Evolutionary conservation across 2,888 invertebrate genomes (phyloP).

Genomic region (Lithosia quadra): DNA sequence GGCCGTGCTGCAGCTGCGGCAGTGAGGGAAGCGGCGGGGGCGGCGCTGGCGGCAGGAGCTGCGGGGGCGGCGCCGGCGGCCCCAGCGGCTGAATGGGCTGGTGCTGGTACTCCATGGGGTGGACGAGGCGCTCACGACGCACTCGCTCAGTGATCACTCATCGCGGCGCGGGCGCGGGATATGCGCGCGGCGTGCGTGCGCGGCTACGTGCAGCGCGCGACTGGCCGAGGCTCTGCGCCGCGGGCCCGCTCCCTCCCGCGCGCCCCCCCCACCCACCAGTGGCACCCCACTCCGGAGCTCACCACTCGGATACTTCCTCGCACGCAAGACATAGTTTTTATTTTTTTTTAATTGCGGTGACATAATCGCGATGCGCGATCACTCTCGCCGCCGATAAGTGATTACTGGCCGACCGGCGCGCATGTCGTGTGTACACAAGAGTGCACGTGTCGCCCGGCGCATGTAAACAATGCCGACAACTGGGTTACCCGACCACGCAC

Average conservation of each 20-base stretch:
- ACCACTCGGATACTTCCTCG: conserved; percentile 46
- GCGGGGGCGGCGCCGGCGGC: conserved; percentile 89
- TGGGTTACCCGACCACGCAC: conserved; percentile 51
- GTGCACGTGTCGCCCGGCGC: conserved; percentile 69
- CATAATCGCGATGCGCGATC: conserved; percentile 72
- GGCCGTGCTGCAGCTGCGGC: conserved; percentile 88
- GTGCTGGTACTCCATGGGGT: conserved; percentile 84
- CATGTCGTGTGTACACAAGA: conserved; percentile 53
- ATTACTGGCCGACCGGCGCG: conserved; percentile 60
- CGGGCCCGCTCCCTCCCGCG: conserved; percentile 50
- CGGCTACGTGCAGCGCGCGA: conserved; percentile 69
- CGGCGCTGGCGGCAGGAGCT: conserved; percentile 85
- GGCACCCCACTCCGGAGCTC: conserved; percentile 33
- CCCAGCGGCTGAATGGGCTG: conserved; percentile 86
- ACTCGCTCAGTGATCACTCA: conserved; percentile 76
- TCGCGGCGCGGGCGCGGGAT: conserved; percentile 72
- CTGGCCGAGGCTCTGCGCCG: conserved; percentile 63
- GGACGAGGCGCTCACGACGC: conserved; percentile 67
- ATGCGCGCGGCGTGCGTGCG: conserved; percentile 65
- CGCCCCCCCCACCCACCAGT: conserved; percentile 35
- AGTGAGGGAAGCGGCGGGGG: conserved; percentile 89
- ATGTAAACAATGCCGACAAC: conserved; percentile 70
- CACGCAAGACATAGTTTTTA: conserved; percentile 56
- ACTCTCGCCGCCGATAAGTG: conserved; percentile 70
- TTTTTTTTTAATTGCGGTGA: conserved; percentile 67